phyloP scores from a whole-genome alignment of 2,888 invertebrate species.

The Cheiracanthium punctorium region DNA sequence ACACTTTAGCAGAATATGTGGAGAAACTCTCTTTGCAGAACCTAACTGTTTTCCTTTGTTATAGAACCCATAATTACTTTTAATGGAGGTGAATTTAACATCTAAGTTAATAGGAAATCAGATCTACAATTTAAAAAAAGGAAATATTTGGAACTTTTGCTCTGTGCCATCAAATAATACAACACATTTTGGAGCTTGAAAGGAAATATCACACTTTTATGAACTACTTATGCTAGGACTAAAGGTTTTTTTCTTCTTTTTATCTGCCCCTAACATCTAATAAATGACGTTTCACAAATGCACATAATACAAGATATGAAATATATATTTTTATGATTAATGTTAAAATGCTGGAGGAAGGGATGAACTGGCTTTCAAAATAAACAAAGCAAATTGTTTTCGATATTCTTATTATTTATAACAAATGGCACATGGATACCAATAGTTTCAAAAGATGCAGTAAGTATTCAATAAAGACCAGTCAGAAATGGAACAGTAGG shows the following conservation, averaged over 20 bases:
- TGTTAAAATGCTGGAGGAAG: slow-evolving; percentile 56
- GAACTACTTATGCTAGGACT: slow-evolving; percentile 41
- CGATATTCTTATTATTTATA: not conserved
- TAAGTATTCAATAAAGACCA: not conserved
- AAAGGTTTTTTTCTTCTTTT: slow-evolving; percentile 19
- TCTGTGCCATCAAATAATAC: slow-evolving; percentile 33
- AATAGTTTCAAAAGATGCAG: slow-evolving; percentile 24
- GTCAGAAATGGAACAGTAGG: not conserved
- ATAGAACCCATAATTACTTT: too few species aligned
- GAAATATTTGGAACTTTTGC: slow-evolving; percentile 35
- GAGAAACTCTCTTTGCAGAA: too few species aligned
- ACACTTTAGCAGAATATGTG: slow-evolving; percentile 11
- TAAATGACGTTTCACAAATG: slow-evolving; percentile 60
- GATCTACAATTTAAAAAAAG: slow-evolving; percentile 51
- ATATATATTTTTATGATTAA: slow-evolving; percentile 58
- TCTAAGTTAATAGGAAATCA: slow-evolving; percentile 39
- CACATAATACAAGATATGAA: slow-evolving; percentile 58
- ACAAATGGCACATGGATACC: slow-evolving; percentile 54
- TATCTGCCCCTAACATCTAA: slow-evolving; percentile 59
- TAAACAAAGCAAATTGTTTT: slow-evolving; percentile 31
- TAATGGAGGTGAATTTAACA: slow-evolving; percentile 16
- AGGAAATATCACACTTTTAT: slow-evolving; percentile 36
- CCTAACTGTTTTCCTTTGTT: too few species aligned
- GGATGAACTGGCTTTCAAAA: slow-evolving; percentile 12
- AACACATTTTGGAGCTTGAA: slow-evolving; percentile 16